Percentiles rank a stretch among this genome's conserved stretches.
These are phyloP conservation scores for Callospermophilus lateralis DNA, from an alignment of 2,113 vertebrate species.

Conservation along the genomic window DNA sequence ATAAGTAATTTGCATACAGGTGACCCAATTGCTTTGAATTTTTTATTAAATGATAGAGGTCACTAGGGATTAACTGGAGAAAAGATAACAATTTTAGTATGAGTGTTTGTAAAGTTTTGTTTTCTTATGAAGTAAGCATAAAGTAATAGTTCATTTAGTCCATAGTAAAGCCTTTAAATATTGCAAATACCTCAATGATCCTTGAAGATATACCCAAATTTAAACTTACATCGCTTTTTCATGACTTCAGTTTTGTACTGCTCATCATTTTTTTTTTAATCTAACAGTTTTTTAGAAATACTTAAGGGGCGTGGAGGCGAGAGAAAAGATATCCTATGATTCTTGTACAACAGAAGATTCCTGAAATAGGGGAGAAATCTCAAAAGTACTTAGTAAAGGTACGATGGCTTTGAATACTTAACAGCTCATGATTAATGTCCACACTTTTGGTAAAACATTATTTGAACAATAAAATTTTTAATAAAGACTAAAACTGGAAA, in stretches of 20 bases:
- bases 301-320: not conserved
- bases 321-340: not conserved
- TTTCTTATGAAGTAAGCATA: not conserved
- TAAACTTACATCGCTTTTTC: not conserved
- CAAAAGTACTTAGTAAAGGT: not conserved
- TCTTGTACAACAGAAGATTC: not conserved
- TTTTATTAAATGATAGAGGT: not conserved
- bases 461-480: not conserved
- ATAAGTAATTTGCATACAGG: not conserved
- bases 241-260: not conserved
- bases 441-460: not conserved
- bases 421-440: not conserved
- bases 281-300: not conserved
- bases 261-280: slow-evolving; percentile 6
- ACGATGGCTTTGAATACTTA: not conserved
- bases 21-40: not conserved
- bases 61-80: not conserved
- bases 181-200: not conserved
- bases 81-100: not conserved
- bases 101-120: not conserved
- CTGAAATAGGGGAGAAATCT: not conserved
- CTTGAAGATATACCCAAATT: not conserved
- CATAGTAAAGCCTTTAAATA: not conserved
- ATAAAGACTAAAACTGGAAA: not conserved
- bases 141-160: not conserved